Evolutionary conservation across 1,140 invertebrate species (phyloP), one percentile per base, ranked within the genome.

Genomic region (Paraescarpia echinospica): DNA sequence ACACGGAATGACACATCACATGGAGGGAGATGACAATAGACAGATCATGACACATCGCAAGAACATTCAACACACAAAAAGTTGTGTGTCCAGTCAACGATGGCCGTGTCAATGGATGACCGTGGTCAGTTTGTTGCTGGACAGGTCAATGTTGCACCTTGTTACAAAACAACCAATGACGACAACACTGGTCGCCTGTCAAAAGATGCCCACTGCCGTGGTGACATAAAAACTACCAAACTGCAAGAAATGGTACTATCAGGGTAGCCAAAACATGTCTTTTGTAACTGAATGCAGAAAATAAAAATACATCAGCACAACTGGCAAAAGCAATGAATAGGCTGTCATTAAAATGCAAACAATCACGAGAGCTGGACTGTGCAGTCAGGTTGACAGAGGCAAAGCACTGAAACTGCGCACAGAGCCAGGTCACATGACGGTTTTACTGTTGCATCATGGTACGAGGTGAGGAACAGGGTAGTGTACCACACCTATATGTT

Each of bases 401-500:
- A 12, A 18, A 4, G 59, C 59, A 77, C 18, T 31, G 14, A 77
- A 31, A 77, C 59, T 77, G 59, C 14, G 59, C 59, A 77, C 59
- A 77, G 9, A 27, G 59, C 59, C 59, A 77, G n/a, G 59, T 77
- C 27, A 31, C 59, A 27, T 18, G 59, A 77, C 27, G 59, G 9
- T 77, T 77, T 77, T 77, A 77, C 59, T 77, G 59, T 77, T 77
- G 59, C 59, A 77, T 77, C 59, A 77, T 77, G 59, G 59, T 77
- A 77, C 59, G 59, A 77, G 59, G 59, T 77, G 59, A 27, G 59
- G 59, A 27, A 77, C 59, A 77, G 59, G 59, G 59, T 77, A 77
- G 59, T 12, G 59, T 77, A 22, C 59, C 59, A 27, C 59, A 77
- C 59, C 22, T 77, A 77, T 77, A 77, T 77, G 59, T 77, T 77